Conservation (phyloP, 2,888 invertebrate genomes). For the Drosophila fulvimacula region DNA sequence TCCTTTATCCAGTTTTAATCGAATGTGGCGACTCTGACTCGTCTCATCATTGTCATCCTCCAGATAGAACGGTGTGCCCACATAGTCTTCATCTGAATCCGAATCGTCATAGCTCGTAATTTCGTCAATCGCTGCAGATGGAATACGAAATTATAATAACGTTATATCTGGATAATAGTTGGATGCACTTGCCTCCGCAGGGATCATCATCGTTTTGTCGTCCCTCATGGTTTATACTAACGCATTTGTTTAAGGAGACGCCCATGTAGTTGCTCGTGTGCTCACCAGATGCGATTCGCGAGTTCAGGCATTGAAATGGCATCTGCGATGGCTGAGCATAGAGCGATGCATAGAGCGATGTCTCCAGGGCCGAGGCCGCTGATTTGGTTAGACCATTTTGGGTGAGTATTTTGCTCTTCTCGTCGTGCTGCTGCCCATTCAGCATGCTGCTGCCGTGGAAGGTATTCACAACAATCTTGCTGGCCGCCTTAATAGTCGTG, state of each 20-base stretch:
- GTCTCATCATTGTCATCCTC: constrained; percentile 73
- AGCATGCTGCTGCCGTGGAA: constrained; percentile 84
- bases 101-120: constrained; percentile 81
- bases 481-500: constrained; percentile 63
- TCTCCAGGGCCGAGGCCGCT: constrained; percentile 79
- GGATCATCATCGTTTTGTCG: constrained; percentile 79
- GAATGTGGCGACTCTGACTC: constrained; percentile 77
- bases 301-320: constrained; percentile 32
- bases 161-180: neutral
- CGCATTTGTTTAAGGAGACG: constrained; percentile 67
- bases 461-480: constrained; percentile 83
- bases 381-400: constrained; percentile 82
- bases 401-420: constrained; percentile 79
- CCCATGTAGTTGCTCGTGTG: constrained; percentile 60
- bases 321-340: constrained; percentile 69
- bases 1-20: constrained; percentile 45
- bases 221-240: constrained; percentile 32
- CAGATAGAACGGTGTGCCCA: constrained; percentile 80
- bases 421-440: constrained; percentile 76
- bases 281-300: constrained; percentile 53
- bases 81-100: constrained; percentile 82
- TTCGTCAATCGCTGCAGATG: constrained; percentile 79
- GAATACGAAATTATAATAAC: neutral
- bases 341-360: constrained; percentile 79
- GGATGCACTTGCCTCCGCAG: constrained; percentile 67